Conservation (phyloP, 2,797 vertebrate genomes). For the Tiaroga cobitis region DNA sequence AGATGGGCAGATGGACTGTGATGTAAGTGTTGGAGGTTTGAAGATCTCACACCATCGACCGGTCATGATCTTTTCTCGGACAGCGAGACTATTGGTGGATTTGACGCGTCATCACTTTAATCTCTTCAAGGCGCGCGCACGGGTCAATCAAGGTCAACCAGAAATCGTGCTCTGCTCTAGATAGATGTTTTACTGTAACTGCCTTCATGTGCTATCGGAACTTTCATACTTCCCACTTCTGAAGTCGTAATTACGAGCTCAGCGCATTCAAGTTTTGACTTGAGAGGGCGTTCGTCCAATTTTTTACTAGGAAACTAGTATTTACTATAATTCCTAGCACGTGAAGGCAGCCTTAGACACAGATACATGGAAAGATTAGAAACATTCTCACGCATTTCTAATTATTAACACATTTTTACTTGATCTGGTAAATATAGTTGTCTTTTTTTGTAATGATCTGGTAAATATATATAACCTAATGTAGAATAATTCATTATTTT, state of each 20-base stretch:
- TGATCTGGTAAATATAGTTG: too few relatives aligned
- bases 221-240: too few relatives aligned
- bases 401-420: not conserved
- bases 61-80: slow-evolving; percentile 1
- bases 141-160: not conserved
- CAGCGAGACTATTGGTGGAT: slow-evolving; percentile 37
- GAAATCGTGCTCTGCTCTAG: not conserved
- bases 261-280: too few relatives aligned
- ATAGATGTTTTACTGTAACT: too few relatives aligned
- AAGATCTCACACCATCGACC: slow-evolving; percentile 3
- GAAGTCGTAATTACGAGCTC: too few relatives aligned
- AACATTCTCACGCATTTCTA: not conserved
- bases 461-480: not conserved
- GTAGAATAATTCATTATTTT: not conserved
- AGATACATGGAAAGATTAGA: not conserved
- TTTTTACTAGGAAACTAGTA: too few relatives aligned
- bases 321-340: too few relatives aligned
- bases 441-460: too few relatives aligned
- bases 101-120: slow-evolving; percentile 13
- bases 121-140: slow-evolving; percentile 19
- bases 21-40: not conserved
- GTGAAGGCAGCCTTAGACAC: too few relatives aligned
- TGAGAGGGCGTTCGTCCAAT: too few relatives aligned
- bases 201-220: too few relatives aligned
- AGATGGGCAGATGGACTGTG: not conserved